phyloP scores from a whole-genome alignment of 2,797 vertebrate genomes.

The Morus bassanus region DNA sequence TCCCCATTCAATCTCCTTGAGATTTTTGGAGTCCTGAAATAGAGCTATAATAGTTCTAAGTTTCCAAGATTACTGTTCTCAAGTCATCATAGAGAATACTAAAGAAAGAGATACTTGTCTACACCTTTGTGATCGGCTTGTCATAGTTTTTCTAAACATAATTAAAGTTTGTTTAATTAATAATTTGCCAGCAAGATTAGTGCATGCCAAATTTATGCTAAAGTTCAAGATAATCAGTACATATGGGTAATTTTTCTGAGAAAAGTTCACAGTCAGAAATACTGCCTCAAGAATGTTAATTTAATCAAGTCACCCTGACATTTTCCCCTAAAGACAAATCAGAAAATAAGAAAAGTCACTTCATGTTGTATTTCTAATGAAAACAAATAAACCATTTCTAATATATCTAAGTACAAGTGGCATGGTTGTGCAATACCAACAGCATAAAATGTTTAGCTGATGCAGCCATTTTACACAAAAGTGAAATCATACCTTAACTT shows the following conservation, averaged over 20 bases:
- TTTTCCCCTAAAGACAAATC: not conserved
- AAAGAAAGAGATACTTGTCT: not conserved
- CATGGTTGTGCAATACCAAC: not conserved
- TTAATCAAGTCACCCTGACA: conserved; percentile 51
- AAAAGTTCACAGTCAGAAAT: conserved; percentile 25
- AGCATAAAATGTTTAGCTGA: not conserved
- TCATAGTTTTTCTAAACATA: not conserved
- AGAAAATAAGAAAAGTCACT: conserved; percentile 4
- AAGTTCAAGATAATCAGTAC: conserved; percentile 6
- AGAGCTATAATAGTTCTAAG: not conserved
- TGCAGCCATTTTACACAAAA: not conserved
- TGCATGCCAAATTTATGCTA: not conserved
- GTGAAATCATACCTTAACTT: not conserved
- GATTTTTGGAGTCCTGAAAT: not conserved
- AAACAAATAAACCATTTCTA: not conserved
- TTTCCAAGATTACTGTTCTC: not conserved
- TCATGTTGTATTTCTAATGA: not conserved
- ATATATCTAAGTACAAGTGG: not conserved
- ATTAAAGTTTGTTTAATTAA: not conserved
- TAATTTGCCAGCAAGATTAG: not conserved
- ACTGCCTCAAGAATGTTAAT: conserved; percentile 29
- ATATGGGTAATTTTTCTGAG: not conserved
- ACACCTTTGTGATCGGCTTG: not conserved
- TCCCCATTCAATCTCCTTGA: not conserved
- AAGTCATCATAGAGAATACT: not conserved